These are phyloP conservation scores for Boloria selene DNA, from an alignment of 2,888 invertebrate species.

Conservation along the genomic window DNA sequence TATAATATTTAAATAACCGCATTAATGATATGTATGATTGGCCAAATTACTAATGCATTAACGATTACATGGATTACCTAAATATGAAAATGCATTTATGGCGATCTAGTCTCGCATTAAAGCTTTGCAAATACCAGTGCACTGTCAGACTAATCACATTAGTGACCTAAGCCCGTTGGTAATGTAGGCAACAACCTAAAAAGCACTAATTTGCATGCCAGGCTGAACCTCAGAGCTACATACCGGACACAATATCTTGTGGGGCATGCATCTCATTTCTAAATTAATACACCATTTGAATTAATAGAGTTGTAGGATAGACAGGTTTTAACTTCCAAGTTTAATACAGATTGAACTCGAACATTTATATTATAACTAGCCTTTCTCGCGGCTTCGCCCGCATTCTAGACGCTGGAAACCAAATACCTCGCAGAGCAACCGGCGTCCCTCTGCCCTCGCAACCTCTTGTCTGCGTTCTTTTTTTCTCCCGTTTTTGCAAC, in stretches of 20 bases:
- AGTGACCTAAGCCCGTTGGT: slow-evolving; percentile 64
- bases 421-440: no score
- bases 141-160: slow-evolving; percentile 73
- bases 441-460: no score
- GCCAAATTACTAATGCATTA: slow-evolving; percentile 17
- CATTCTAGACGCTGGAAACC: no score
- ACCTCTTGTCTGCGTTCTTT: no score
- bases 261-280: slow-evolving; percentile 22
- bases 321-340: neutral
- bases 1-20: neutral
- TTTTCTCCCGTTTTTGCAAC: no score
- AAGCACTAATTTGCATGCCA: slow-evolving; percentile 63
- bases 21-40: slow-evolving; percentile 11
- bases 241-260: slow-evolving; percentile 31
- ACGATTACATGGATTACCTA: slow-evolving; percentile 46
- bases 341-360: neutral
- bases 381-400: no score
- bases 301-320: slow-evolving; percentile 2
- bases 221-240: slow-evolving; percentile 42
- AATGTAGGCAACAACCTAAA: slow-evolving; percentile 63
- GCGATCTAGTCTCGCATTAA: slow-evolving; percentile 56
- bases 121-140: slow-evolving; percentile 63
- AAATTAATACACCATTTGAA: slow-evolving; percentile 15
- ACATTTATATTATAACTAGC: neutral
- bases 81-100: slow-evolving; percentile 55